Evolutionary conservation across 1,140 invertebrate species (phyloP).

Genomic region (Adoxophyes honmai): DNA sequence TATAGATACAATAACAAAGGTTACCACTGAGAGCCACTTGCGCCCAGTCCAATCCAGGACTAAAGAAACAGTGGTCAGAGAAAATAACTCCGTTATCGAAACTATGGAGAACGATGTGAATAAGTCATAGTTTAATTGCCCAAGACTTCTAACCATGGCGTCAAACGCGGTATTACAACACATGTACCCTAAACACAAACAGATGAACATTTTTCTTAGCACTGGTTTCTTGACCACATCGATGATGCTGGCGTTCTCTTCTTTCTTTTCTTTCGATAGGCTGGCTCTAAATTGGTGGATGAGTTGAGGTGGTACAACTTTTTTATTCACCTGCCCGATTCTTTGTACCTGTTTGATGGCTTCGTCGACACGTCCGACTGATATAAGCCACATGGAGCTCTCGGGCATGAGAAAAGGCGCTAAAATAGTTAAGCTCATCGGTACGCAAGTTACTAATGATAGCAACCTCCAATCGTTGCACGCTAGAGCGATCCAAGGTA

Average conservation of each 20-base stretch:
- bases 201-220: constrained; percentile 46
- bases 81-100: constrained; percentile 58
- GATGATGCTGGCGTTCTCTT: constrained; percentile 33
- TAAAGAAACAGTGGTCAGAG: constrained; percentile 47
- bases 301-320: constrained; percentile 40
- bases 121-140: constrained; percentile 49
- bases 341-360: constrained; percentile 78
- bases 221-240: constrained; percentile 43
- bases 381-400: constrained; percentile 85
- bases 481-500: constrained; percentile 81
- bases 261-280: constrained; percentile 23
- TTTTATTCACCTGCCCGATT: constrained; percentile 56
- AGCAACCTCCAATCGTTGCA: constrained; percentile 83
- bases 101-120: constrained; percentile 58
- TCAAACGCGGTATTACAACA: constrained; percentile 51
- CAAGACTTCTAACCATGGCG: constrained; percentile 50
- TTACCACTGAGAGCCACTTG: constrained; percentile 39
- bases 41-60: constrained; percentile 54
- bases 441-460: constrained; percentile 77
- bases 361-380: constrained; percentile 81
- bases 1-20: constrained; percentile 33
- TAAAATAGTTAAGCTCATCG: constrained; percentile 59
- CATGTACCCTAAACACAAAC: constrained; percentile 47
- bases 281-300: constrained; percentile 52
- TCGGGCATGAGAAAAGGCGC: constrained; percentile 81